Conservation (phyloP, 2,113 vertebrate genomes). For the Microcebus griseorufus region DNA sequence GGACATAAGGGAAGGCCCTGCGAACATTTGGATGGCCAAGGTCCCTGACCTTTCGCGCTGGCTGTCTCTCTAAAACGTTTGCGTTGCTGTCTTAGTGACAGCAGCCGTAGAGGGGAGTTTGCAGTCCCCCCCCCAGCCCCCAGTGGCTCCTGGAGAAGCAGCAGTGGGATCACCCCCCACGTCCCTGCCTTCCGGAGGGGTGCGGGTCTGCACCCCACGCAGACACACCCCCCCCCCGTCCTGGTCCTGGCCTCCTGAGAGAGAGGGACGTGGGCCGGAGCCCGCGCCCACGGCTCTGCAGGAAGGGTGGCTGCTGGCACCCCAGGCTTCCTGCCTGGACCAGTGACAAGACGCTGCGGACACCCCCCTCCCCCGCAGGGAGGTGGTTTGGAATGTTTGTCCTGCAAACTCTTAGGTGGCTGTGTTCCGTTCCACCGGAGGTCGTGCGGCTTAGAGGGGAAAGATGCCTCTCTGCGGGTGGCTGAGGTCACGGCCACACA, state of each 20-base stretch:
- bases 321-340: conserved; percentile 39
- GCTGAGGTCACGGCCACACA: neutral
- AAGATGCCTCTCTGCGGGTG: conserved; percentile 58
- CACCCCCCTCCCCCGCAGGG: neutral
- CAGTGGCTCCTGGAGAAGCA: neutral
- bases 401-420: conserved; percentile 54
- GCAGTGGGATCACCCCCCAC: neutral
- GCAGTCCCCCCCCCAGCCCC: neutral
- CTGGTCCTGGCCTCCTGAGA: neutral
- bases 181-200: neutral
- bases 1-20: neutral
- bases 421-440: conserved; percentile 34
- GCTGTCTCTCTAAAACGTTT: conserved; percentile 9
- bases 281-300: neutral
- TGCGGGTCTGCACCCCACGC: neutral
- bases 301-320: conserved; percentile 11
- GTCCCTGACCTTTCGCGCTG: neutral
- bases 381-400: conserved; percentile 44
- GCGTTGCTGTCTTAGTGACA: conserved; percentile 35
- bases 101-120: conserved; percentile 1
- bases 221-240: too few relatives aligned
- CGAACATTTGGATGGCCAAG: neutral
- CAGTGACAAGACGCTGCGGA: neutral
- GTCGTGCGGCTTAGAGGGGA: conserved; percentile 23
- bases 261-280: neutral